phyloP scores from a whole-genome alignment of 2,113 vertebrate genomes.

The Spheniscus mendiculus region DNA sequence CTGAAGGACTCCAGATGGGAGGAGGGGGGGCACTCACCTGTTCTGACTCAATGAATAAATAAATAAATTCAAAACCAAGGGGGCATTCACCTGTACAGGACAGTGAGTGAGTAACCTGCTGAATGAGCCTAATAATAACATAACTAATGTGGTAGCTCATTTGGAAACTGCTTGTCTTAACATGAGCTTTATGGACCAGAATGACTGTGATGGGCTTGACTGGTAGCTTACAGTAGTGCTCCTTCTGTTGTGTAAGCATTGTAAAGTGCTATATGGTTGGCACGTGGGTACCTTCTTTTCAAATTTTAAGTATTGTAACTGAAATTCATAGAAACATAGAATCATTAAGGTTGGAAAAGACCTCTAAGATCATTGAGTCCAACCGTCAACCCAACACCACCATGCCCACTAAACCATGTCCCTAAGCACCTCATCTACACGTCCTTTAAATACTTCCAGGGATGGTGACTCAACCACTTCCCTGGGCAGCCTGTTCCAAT shows the following conservation, averaged over 20 bases:
- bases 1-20: background rate
- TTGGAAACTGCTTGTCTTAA: background rate
- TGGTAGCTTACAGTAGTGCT: background rate
- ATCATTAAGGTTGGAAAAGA: too few relatives aligned
- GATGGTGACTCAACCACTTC: too few relatives aligned
- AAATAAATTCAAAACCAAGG: background rate
- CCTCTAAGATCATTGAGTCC: too few relatives aligned
- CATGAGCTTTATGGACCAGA: background rate
- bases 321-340: too few relatives aligned
- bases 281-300: background rate
- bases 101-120: background rate
- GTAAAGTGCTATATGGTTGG: background rate
- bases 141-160: background rate
- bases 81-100: background rate
- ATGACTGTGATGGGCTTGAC: background rate
- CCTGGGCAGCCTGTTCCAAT: too few relatives aligned
- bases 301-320: too few relatives aligned
- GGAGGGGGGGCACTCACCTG: background rate
- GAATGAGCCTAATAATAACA: background rate
- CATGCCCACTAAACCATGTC: too few relatives aligned
- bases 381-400: too few relatives aligned
- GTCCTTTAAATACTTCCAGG: too few relatives aligned
- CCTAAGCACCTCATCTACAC: too few relatives aligned
- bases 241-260: background rate
- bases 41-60: background rate